A percentile compares a stretch with the other conserved stretches of the same genome.
These are phyloP conservation scores for Chaetophractus vellerosus DNA, from an alignment of 2,797 vertebrate species.

Conservation along the genomic window DNA sequence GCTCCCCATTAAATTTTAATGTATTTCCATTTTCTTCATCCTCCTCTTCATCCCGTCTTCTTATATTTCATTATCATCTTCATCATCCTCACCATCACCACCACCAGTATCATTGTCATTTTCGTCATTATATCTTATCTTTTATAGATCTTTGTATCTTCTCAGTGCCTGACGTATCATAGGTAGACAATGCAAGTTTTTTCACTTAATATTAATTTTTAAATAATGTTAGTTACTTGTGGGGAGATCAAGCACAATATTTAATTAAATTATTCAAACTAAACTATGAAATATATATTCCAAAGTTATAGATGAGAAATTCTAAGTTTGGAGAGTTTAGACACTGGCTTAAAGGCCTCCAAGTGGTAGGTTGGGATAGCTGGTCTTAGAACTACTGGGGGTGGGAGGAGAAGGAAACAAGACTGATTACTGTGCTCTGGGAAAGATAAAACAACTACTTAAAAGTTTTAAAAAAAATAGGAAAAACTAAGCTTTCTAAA, in stretches of 20 bases:
- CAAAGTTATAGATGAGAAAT: background rate
- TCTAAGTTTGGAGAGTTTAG: background rate
- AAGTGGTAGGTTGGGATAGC: background rate
- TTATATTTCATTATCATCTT: background rate
- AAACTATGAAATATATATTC: background rate
- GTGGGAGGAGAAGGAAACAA: background rate
- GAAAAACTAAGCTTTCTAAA: background rate
- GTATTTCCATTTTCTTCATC: background rate
- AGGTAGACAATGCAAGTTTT: background rate
- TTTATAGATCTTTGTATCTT: background rate
- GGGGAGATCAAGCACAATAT: background rate
- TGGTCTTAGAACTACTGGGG: background rate
- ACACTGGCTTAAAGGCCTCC: background rate
- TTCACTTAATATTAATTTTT: background rate
- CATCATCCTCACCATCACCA: background rate
- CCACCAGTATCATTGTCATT: no score
- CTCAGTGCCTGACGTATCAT: background rate
- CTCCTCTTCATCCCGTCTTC: background rate
- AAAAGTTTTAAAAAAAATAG: constrained; percentile 23
- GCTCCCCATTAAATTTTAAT: background rate
- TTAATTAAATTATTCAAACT: constrained; percentile 1
- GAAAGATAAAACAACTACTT: constrained; percentile 20
- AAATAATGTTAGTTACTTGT: constrained; percentile 38
- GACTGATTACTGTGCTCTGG: background rate
- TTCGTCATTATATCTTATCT: background rate